Percentiles rank a stretch among this genome's conserved stretches.
Evolutionary conservation across 2,797 vertebrate genomes (phyloP).

Genomic region (Sebastes baramenuke): DNA sequence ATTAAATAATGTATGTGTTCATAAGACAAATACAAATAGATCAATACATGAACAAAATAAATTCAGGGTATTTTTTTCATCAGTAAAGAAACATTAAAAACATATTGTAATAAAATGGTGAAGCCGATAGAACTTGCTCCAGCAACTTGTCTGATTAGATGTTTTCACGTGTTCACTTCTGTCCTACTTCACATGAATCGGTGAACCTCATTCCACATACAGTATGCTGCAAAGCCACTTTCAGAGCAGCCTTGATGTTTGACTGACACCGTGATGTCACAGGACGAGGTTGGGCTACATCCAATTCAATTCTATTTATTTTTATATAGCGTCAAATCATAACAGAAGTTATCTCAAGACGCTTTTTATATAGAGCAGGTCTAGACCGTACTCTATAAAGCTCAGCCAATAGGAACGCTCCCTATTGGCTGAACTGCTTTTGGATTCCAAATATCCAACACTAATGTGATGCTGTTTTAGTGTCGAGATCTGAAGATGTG

Average conservation of each 20-base stretch:
- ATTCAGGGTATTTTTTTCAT: not conserved
- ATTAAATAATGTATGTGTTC: not conserved
- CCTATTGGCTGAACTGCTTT: constrained; percentile 28
- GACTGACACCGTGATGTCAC: constrained; percentile 10
- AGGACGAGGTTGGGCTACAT: not conserved
- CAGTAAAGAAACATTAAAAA: not conserved
- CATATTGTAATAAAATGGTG: not conserved
- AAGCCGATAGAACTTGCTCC: not conserved
- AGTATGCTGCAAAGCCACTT: not conserved
- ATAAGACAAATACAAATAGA: not conserved
- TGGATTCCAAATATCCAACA: constrained; percentile 22
- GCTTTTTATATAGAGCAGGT: too few species aligned
- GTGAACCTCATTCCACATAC: not conserved
- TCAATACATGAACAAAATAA: not conserved
- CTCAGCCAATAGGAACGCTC: not conserved
- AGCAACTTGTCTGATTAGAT: not conserved
- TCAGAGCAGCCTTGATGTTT: not conserved
- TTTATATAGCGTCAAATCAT: too few species aligned
- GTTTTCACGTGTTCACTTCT: not conserved
- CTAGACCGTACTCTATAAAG: too few species aligned
- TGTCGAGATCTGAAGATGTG: constrained; percentile 57
- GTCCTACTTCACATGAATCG: not conserved
- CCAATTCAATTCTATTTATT: too few species aligned
- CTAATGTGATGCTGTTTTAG: constrained; percentile 35
- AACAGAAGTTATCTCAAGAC: too few species aligned